Evolutionary conservation across 2,888 invertebrate genomes (phyloP).

Genomic region (Drymonia ruficornis): DNA sequence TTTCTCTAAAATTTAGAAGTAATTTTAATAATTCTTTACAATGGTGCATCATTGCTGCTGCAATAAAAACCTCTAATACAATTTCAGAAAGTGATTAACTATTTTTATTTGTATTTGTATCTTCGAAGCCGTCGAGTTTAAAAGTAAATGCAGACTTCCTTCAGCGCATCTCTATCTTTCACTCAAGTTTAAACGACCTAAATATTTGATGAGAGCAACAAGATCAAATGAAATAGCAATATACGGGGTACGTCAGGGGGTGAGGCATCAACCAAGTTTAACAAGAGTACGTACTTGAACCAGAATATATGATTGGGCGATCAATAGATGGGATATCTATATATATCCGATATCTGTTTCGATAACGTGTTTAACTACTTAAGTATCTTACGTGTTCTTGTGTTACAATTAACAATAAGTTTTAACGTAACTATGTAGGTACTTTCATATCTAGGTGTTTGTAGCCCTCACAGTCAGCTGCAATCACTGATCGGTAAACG

Average conservation of each 20-base stretch:
- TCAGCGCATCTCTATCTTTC: conserved; percentile 58
- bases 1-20: too few species aligned
- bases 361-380: conserved; percentile 45
- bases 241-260: conserved; percentile 33
- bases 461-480: too few species aligned
- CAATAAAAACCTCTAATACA: too few species aligned
- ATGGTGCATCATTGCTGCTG: too few species aligned
- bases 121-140: conserved; percentile 19
- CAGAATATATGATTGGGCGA: conserved; percentile 73
- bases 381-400: conserved; percentile 36
- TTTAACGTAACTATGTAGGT: too few species aligned
- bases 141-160: conserved; percentile 58
- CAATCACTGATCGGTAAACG: too few species aligned
- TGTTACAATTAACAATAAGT: conserved; percentile 30
- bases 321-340: conserved; percentile 66
- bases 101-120: conserved; percentile 27
- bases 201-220: conserved; percentile 80
- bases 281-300: conserved; percentile 69
- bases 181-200: conserved; percentile 75
- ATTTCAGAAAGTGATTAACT: neutral
- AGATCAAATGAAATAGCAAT: conserved; percentile 77
- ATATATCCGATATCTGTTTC: conserved; percentile 42
- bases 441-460: too few species aligned
- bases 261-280: conserved; percentile 56
- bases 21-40: too few species aligned